Base-by-base conservation (phyloP, 1,140 invertebrate species). In the Apis florea region DNA sequence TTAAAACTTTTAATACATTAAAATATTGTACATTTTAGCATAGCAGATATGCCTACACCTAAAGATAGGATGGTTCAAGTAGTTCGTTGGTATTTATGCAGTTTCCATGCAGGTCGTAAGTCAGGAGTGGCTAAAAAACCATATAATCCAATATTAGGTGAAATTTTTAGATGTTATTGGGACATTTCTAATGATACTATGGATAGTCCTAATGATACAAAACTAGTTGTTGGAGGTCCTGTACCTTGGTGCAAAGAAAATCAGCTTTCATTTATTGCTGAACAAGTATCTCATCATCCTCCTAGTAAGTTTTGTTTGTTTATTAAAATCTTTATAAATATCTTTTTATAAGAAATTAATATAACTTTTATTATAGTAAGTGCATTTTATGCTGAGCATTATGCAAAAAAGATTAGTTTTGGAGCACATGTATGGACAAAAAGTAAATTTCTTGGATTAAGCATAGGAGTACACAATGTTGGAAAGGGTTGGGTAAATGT, bases 211-310 rank as follows among this genome's bases (percentile, higher is more conserved):
- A 64, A 56, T 58, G 89, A 93, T 66, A 79, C 83, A 4, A 94
- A 94, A 86, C 83, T 93, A 66, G 95, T 96, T 10, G 92, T 93
- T 31, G 97, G 97, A 89, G 97, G 97, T 2, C 97, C 97, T 15
- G 95, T 98, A 71, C 96, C 96, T 21, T 98, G 97, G 97, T 97
- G 96, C 90, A 95, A 94, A 11, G 94, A 95, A 58, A 95, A 97
- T 93, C 97, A 98, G 89, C 94, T 98, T 9, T 96, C 96, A 13
- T 99, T 99, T 93, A 95, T 99, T 81, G 98, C 99, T 5, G 99
- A 99, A 94, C 99, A 99, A 95, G 99, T 99, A 9, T 99, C 98
- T 15, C 99, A 99, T 95, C 99, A 99, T 95, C 99, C 99, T 17
- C 99, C 99, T 84, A 97, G 97, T 97, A 95, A 94, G 93, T 91